Evolutionary conservation across 2,797 vertebrate species (phyloP), one percentile per base, ranked within the genome.

Genomic region (Rhinogobio ventralis): DNA sequence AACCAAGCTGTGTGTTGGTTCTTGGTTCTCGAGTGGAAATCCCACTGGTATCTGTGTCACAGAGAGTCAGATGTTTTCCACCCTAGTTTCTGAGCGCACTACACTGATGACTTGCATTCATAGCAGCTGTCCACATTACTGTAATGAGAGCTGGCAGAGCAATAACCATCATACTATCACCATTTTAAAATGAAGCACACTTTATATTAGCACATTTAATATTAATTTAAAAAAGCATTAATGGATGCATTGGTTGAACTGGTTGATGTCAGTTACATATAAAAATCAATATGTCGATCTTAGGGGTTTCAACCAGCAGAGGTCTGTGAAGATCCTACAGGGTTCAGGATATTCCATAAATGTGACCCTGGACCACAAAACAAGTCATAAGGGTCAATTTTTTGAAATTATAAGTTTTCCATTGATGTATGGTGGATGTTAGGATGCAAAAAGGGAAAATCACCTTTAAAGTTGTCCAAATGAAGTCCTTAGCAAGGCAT

Each of bases 91-190:
- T 46, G 55, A 76, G 51, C 55, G 57, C 64, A 84, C 57, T 45
- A 19, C 74, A 83, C 33, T 49, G 46, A 74, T 74, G 71, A 78
- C 64, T 88, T 72, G 66, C 53, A 75, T 64, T 62, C 8, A 39
- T 36, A 75, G 23, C 84, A 88, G 77, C 87, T 88, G 87, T 84
- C 30, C n/a, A 9, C n/a, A 49, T 71, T 77, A 33, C 76, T 57
- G 51, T 75, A 79, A 86, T 79, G n/a, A 71, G 84, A 85, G 79
- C 53, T 80, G 83, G 76, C 42, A 84, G 64, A 46, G 49, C 82
- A 84, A 69, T 60, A 69, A 76, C 72, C 19, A 79, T 46, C 25
- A 36, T 49, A 53, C 79, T 33, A 42, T 57, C 72, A 57, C 15
- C 17, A 19, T 67, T 53, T 67, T 7, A 36, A 82, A 46, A 45